Base-by-base conservation (phyloP, 92 coral and sea anemone genomes). In the Galaxea fascicularis region DNA sequence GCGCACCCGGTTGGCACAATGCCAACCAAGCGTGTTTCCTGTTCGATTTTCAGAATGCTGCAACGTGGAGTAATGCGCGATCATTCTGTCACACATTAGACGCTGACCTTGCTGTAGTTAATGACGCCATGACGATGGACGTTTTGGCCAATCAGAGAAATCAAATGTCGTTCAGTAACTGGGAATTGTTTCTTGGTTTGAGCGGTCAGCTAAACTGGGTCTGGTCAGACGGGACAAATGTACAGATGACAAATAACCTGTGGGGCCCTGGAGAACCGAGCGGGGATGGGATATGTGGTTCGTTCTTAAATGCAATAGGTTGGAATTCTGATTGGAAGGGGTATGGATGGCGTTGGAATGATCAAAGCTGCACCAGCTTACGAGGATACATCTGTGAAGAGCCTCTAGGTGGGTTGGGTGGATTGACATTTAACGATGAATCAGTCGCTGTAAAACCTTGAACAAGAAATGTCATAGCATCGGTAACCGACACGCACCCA, bases 281-380 rank as follows among this genome's bases (percentile, higher is more conserved):
- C 20, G 78, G 69, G 12, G 85, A 81, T 24, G 85, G 85, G 4
- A 81, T 35, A 30, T 81, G 85, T 18, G 76, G 76, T 10, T 26
- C 65, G 10, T 81, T 81, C 3, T 52, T 81, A 67, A 67, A 69
- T 21, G 85, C 76, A 9, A 69, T 66, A 16, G 69, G 77, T 22
- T 81, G 85, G 85, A 45, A 69, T 66, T 69, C 85, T 0, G 59
- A 41, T 4, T 81, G 85, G 85, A 26, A 20, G 22, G 85, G 85
- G 15, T 69, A 39, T 64, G 85, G 85, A 30, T 81, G 85, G 85
- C 76, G 85, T 6, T 81, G 85, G 85, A 81, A 81, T 58, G 85
- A 81, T 51, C 10, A 31, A 49, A 15, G 8, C 0, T 81, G 85
- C 28, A 52, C 35, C 41, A 17, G 7, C 60, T 31, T 4, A 0